phyloP scores from a whole-genome alignment of 2,888 invertebrate species.

The Mantis religiosa region DNA sequence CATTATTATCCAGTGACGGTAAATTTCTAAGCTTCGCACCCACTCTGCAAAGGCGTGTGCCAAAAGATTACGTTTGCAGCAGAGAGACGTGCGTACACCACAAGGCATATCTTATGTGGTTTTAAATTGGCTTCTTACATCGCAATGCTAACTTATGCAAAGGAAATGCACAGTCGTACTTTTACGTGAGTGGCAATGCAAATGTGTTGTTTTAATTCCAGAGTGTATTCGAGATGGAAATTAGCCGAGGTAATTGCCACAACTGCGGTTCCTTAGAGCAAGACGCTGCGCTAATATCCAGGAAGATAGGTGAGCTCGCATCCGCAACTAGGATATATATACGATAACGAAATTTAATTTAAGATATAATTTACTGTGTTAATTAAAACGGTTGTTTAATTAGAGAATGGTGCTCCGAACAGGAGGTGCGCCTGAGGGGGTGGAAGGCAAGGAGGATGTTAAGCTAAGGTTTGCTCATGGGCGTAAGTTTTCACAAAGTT shows the following conservation, averaged over 20 bases:
- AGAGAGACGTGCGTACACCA: not conserved
- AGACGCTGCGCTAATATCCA: not conserved
- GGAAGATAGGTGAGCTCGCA: conserved; percentile 5
- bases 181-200: not conserved
- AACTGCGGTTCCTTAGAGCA: not conserved
- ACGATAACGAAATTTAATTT: conserved; percentile 47
- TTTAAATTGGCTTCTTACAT: not conserved
- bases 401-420: conserved; percentile 42
- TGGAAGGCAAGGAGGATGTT: conserved; percentile 19
- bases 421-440: conserved; percentile 37
- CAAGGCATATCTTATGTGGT: not conserved
- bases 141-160: not conserved
- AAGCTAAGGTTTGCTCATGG: conserved; percentile 19
- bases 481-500: conserved; percentile 19
- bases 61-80: not conserved
- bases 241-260: not conserved
- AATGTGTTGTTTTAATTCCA: not conserved
- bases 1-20: too few species aligned
- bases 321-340: conserved; percentile 17
- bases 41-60: too few species aligned
- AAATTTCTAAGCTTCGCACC: too few species aligned
- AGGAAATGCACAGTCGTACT: not conserved
- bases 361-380: conserved; percentile 49
- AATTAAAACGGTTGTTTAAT: conserved; percentile 52
- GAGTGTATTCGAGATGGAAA: not conserved